Percentiles rank a stretch among this genome's conserved stretches.
Conservation (phyloP, 2,888 invertebrate genomes). For the Hirtodrosophila trivittata region DNA sequence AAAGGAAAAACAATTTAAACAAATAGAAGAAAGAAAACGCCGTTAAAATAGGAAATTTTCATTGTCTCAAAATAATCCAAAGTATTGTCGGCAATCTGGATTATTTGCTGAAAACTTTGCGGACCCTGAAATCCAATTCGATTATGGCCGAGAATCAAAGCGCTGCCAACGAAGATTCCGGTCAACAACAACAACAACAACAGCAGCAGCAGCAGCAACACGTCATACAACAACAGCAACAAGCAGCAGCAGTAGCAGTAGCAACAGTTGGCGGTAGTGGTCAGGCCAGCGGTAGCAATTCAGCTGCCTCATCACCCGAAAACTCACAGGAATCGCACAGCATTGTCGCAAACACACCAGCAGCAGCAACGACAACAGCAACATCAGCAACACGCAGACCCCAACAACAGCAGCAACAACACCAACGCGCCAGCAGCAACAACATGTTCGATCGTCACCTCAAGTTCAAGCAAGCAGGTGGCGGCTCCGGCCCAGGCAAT, state of each 20-base stretch:
- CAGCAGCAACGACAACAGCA: conserved; percentile 27
- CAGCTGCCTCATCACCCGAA: conserved; percentile 78
- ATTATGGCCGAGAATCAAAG: conserved; percentile 84
- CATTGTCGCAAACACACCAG: conserved; percentile 42
- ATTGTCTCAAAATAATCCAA: conserved; percentile 64
- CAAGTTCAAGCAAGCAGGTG: conserved; percentile 73
- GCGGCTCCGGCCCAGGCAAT: conserved; percentile 41
- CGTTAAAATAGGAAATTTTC: conserved; percentile 3
- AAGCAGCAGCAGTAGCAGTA: conserved; percentile 53
- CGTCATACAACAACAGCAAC: conserved; percentile 35
- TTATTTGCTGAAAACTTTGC: conserved; percentile 83
- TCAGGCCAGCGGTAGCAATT: conserved; percentile 64
- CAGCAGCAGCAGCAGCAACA: conserved; percentile 59
- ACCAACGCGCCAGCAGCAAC: conserved; percentile 45
- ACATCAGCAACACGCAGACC: conserved; percentile 29
- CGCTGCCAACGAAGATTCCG: conserved; percentile 83
- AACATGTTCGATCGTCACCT: conserved; percentile 81
- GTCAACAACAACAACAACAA: conserved; percentile 81
- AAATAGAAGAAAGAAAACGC: neutral
- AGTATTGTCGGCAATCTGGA: conserved; percentile 78
- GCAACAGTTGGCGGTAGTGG: conserved; percentile 55
- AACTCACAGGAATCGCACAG: conserved; percentile 75
- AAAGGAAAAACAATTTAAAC: neutral
- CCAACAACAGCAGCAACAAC: conserved; percentile 18
- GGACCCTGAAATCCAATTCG: conserved; percentile 82